Percentiles rank a stretch among this genome's conserved stretches.
phyloP scores from a whole-genome alignment of 2,888 invertebrate genomes.

The Octonoba sinensis region DNA sequence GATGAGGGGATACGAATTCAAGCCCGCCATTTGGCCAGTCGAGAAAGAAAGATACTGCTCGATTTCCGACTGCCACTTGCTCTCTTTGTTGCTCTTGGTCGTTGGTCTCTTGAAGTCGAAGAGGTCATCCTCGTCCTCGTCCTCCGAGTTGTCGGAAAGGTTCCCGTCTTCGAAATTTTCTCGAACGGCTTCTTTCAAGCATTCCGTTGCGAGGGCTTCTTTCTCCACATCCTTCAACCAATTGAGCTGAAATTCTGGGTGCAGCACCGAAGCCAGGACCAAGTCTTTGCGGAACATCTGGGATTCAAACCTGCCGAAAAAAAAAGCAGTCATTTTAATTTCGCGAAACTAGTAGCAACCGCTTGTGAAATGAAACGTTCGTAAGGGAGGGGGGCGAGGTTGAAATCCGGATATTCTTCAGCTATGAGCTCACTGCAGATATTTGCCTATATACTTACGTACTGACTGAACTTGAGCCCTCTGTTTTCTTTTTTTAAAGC shows the following conservation, averaged over 20 bases:
- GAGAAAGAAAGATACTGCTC: constrained; percentile 7
- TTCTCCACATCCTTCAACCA: constrained; percentile 10
- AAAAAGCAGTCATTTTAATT: no score
- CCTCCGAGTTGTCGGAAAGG: not conserved
- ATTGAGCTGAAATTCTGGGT: constrained; percentile 8
- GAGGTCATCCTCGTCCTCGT: constrained; percentile 3
- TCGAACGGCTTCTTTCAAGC: constrained; percentile 11
- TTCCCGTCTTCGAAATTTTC: not conserved
- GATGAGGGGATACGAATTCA: constrained; percentile 10
- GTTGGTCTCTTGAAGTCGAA: constrained; percentile 11
- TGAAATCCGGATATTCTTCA: no score
- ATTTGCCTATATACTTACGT: no score
- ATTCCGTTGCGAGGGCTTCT: constrained; percentile 5
- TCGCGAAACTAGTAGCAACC: no score
- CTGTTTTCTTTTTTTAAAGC: no score
- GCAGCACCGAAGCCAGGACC: constrained; percentile 4
- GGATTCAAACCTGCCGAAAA: not conserved
- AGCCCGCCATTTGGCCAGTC: not conserved
- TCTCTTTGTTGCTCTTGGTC: not conserved
- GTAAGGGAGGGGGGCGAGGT: no score
- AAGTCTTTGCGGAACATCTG: constrained; percentile 14
- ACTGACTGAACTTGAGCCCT: no score
- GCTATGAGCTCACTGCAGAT: no score
- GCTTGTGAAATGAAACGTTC: no score
- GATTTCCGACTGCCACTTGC: not conserved